Base-by-base conservation (phyloP, 2,113 vertebrate genomes). In the Rhabdomys dilectus region DNA sequence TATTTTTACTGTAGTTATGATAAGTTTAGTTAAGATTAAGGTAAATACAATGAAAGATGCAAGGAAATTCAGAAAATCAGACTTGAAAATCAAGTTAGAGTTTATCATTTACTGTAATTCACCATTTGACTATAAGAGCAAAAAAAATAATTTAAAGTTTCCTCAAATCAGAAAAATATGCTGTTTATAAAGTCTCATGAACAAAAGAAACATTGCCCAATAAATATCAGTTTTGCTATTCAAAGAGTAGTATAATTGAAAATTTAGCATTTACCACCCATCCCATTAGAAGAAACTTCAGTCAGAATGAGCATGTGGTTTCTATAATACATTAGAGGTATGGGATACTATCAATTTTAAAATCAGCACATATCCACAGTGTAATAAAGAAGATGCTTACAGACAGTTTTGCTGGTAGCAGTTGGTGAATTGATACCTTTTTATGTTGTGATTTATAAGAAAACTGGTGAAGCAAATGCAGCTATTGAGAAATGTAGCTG, bases 391-490 rank as follows among this genome's bases (percentile, higher is more conserved):
- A 73, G 75, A 36, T 70, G 11, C 26, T 93, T 89, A 45, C 17
- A 21, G 89, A 62, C 26, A 70, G 64, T 70, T 93, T 76, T 73
- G 7, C 17, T 78, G 19, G 48, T n/a, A 85, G 24, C 76, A 93
- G 21, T 76, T 96, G 70, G 51, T 58, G 89, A 95, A 92, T 62
- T 53, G 75, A 48, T 82, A 4, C 4, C 88, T 93, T n/a, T 95
- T 94, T 84, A 53, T 34, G 26, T 53, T 42, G 53, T 86, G 53
- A 97, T 96, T 91, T 96, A 92, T 95, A 42, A 96, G 51, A 93
- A 95, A 91, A 81, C 24, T 76, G 34, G 4, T 13, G 13, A 29
- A 16, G 77, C 51, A 78, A 85, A 76, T 62, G 13, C 5, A 76
- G 48, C 72, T 58, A 64, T 88, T 84, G 45, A 76, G 53, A 72